Percentiles rank a stretch among this genome's conserved stretches.
Evolutionary conservation across 2,888 invertebrate genomes (phyloP).

Genomic region (Autographa pulchrina): DNA sequence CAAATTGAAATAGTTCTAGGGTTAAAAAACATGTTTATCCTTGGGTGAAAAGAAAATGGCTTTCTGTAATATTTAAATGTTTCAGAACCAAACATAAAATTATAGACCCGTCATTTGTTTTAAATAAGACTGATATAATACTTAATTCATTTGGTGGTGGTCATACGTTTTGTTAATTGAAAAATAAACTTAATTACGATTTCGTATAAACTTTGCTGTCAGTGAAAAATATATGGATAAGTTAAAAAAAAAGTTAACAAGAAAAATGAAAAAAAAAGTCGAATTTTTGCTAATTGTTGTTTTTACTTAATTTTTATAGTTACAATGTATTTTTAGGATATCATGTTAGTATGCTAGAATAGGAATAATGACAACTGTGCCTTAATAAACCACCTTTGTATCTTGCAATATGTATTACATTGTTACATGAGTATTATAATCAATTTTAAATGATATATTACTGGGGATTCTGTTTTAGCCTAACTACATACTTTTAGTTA

Average conservation of each 20-base stretch:
- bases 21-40: too few relatives aligned
- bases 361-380: constrained; percentile 26
- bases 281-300: constrained; percentile 22
- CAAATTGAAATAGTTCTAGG: background rate
- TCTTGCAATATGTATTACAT: constrained; percentile 9
- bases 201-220: constrained; percentile 16
- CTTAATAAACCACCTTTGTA: constrained; percentile 18
- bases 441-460: background rate
- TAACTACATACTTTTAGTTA: background rate
- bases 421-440: background rate
- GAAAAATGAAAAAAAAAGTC: constrained; percentile 1
- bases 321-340: constrained; percentile 32
- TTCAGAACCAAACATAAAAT: constrained; percentile 2
- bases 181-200: background rate
- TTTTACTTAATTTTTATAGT: constrained; percentile 36
- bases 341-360: constrained; percentile 43
- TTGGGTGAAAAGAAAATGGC: background rate
- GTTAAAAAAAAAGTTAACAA: constrained; percentile 16
- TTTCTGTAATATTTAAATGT: too few relatives aligned
- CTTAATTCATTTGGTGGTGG: constrained; percentile 32
- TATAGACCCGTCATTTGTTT: constrained; percentile 36
- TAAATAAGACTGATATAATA: constrained; percentile 54
- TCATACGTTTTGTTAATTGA: constrained; percentile 10
- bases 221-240: constrained; percentile 12
- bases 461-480: too few relatives aligned